Evolutionary conservation across 2,888 invertebrate genomes (phyloP), one percentile per base, ranked within the genome.

Genomic region (Iphiclides podalirius): DNA sequence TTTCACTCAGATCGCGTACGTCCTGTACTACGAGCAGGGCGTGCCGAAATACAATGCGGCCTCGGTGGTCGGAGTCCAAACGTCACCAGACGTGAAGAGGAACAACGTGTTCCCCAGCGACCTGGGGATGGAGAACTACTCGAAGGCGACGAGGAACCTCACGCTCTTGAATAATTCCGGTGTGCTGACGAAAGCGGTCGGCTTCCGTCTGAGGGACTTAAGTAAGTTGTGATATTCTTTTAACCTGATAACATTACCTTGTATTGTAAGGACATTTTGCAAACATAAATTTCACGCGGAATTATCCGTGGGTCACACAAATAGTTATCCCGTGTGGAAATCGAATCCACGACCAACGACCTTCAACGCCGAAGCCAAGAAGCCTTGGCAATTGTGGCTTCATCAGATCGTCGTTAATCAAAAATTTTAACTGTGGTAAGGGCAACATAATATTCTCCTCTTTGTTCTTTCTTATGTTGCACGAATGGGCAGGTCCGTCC

Each of bases 21-120:
- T 89, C 0, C 54, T 89, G 20, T 89, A 84, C 55, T 89, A 85
- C 35, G 88, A 89, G 33, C 79, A 86, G 52, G 87, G 89, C 0
- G 69, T 75, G 1, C 66, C 79, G 0, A 75, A 74, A 13, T 76
- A 69, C 26, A 82, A 81, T 28, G 56, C 67, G 1, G 60, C 61
- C 4, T 58, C 64, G 2, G 67, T 79, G 0, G 56, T 57, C 3
- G 79, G 79, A 1, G 72, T 77, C 0, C 83, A 74, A 50, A 74
- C 59, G 2, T 73, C 79, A 0, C 60, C 61, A 0, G 77, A 79
- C 34, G 78, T 86, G 1, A 80, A 73, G 56, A 70, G 64, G 17
- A 76, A 70, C 55, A 81, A 80, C 47, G 72, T 76, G 6, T 88
- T 88, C 51, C 69, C 78, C 4, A 86, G 80, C 33, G 84, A 81